A percentile compares a stretch with the other conserved stretches of the same genome.
These are phyloP conservation scores for Pteropus alecto DNA, from an alignment of 2,113 vertebrate species.

Conservation along the genomic window DNA sequence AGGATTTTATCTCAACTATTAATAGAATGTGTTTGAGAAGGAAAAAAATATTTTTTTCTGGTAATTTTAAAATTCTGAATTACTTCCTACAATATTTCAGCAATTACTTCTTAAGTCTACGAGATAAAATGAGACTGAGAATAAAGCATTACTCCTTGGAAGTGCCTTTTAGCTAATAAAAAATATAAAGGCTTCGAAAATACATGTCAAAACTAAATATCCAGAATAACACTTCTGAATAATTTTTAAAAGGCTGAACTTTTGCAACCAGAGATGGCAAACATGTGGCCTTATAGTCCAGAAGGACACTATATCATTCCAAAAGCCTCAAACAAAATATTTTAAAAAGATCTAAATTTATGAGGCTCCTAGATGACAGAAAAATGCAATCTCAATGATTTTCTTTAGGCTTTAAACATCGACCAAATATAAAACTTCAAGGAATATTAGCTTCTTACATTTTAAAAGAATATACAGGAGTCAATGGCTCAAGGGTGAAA, in stretches of 20 bases:
- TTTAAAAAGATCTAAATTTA: not conserved
- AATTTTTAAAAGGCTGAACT: not conserved
- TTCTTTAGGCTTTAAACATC: not conserved
- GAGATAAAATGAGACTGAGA: not conserved
- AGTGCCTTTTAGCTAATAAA: not conserved
- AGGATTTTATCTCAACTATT: slow-evolving; percentile 43
- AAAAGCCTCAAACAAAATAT: not conserved
- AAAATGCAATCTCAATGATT: not conserved
- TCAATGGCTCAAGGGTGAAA: not conserved
- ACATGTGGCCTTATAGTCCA: not conserved
- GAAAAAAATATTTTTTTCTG: slow-evolving; percentile 1
- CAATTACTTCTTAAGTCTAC: not conserved
- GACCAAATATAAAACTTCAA: not conserved
- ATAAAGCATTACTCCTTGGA: not conserved
- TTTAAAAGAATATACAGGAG: not conserved
- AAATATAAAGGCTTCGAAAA: not conserved
- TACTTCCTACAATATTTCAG: not conserved
- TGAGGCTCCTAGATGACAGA: not conserved
- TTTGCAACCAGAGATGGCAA: not conserved
- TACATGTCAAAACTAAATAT: not conserved
- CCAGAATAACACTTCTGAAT: not conserved
- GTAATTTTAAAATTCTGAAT: not conserved
- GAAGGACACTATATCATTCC: not conserved
- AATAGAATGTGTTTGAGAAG: not conserved
- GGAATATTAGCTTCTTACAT: not conserved